Evolutionary conservation across 2,888 invertebrate species (phyloP), one percentile per base, ranked within the genome.

Genomic region (Sericinus montela): DNA sequence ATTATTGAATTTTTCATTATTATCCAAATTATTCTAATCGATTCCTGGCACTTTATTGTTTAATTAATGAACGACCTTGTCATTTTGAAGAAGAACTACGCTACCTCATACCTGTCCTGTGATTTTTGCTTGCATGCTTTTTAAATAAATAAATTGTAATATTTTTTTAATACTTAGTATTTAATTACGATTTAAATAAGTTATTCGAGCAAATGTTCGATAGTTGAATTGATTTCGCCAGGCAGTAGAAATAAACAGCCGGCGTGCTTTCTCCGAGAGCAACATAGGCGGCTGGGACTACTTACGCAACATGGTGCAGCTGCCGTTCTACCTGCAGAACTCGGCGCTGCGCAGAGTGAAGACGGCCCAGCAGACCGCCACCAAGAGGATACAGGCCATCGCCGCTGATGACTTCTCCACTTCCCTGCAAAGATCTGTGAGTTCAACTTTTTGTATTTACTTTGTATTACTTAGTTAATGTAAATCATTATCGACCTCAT

Each of bases 271-370:
- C 65, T 94, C 94, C 28, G 98, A 98, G 77, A 96, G 94, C 55
- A 95, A 95, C 76, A 97, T 98, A 60, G 97, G 97, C 52, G 98
- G 98, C 0, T 97, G 98, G 89, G 96, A 95, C 81, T 98, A 98
- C 73, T 87, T 98, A 41, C 92, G 97, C 55, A 99, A 99, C 77
- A 94, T 99, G 91, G 97, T 99, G 16, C 99, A 98, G 76, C 90
- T 99, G 66, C 99, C 99, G 0, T 99, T 99, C 85, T 99, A 97
- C 80, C 90, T 99, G 50, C 99, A 99, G 89, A 98, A 98, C 85
- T 97, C 98, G 0, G 98, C 98, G 8, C 82, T 99, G 52, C 91
- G 98, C 0, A 94, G 96, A 63, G 96, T 97, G 1, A 96, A 96
- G 76, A 90, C 93, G 5, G 97, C 97, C 0, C 96, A 96, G 78